These are phyloP conservation scores for Atopsyche davidsoni DNA, from an alignment of 1,140 invertebrate species.

Conservation along the genomic window DNA sequence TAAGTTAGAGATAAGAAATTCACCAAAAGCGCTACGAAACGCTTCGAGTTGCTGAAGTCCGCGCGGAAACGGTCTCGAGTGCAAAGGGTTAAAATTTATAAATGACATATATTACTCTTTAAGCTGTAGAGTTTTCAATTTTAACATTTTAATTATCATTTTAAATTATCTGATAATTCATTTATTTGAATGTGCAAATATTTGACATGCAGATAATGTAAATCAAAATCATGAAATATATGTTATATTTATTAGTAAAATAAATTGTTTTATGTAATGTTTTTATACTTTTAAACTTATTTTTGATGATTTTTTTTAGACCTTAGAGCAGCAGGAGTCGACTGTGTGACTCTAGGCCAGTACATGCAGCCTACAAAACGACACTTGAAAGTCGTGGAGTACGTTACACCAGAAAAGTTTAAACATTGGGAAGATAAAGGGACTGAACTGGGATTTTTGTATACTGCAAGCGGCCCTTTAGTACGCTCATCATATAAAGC, in stretches of 20 bases:
- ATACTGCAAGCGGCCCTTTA: constrained; percentile 95
- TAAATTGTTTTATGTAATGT: too few relatives aligned
- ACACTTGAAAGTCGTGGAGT: constrained; percentile 94
- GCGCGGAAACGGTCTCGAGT: too few relatives aligned
- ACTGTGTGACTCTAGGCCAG: constrained; percentile 95
- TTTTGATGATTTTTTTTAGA: constrained; percentile 61
- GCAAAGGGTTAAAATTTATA: too few relatives aligned
- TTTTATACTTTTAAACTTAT: neutral
- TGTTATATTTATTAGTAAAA: constrained; percentile 1
- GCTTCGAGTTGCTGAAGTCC: too few relatives aligned
- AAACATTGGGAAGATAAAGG: constrained; percentile 85
- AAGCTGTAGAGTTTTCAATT: too few relatives aligned
- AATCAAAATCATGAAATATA: neutral
- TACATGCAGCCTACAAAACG: constrained; percentile 99
- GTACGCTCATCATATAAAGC: constrained; percentile 97
- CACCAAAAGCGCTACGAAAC: too few relatives aligned
- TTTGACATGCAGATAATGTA: too few relatives aligned
- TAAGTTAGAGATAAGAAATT: too few relatives aligned
- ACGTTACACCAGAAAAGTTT: constrained; percentile 94
- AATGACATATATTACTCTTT: too few relatives aligned
- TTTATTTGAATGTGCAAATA: too few relatives aligned
- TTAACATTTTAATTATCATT: too few relatives aligned
- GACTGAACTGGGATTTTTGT: constrained; percentile 85
- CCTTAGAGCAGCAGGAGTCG: constrained; percentile 72
- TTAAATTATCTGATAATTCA: too few relatives aligned